Evolutionary conservation across 2,113 vertebrate species (phyloP), one percentile per base, ranked within the genome.

Genomic region (Mesoclemmys tuberculata): DNA sequence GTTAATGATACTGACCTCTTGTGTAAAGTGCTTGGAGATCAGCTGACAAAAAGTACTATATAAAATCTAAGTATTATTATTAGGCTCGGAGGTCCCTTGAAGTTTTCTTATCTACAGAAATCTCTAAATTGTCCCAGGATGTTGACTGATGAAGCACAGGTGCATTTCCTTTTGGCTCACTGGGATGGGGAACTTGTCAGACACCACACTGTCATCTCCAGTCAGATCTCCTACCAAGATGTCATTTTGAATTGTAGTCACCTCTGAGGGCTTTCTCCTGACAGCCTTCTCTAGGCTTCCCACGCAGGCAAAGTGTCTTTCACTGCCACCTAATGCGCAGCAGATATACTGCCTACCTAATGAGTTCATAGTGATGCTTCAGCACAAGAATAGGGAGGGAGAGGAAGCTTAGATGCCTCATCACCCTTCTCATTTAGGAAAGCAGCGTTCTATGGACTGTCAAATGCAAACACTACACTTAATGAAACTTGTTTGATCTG

Each of bases 401-500:
- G 27, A 64, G 31, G 14, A 35, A 35, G 58, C 13, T 64, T 64
- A 31, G 31, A 64, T 18, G 31, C 58, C 14, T 64, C 49, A 49
- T 49, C 49, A 85, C 90, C 49, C 88, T 94, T 79, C 9, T 89
- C 90, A 75, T 8, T 54, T 85, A 97, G 86, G 96, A 68, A 5
- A 97, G 89, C 92, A 96, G 90, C 95, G 92, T 94, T 97, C 92
- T 94, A 84, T n/a, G 3, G 81, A 41, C 91, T 94, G 96, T 94
- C 96, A 95, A 93, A 95, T 78, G 89, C 44, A 80, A 91, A 91
- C 49, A 74, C 93, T 22, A 2, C 48, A 90, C 89, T 91, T 95
- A 97, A 97, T 94, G 94, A 96, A 96, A 92, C 0, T 3, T 91
- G 81, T 93, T 97, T 95, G 92, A 95, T 93, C 91, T 95, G 91